phyloP scores from a whole-genome alignment of 2,888 invertebrate genomes.

The Theodoxus fluviatilis region DNA sequence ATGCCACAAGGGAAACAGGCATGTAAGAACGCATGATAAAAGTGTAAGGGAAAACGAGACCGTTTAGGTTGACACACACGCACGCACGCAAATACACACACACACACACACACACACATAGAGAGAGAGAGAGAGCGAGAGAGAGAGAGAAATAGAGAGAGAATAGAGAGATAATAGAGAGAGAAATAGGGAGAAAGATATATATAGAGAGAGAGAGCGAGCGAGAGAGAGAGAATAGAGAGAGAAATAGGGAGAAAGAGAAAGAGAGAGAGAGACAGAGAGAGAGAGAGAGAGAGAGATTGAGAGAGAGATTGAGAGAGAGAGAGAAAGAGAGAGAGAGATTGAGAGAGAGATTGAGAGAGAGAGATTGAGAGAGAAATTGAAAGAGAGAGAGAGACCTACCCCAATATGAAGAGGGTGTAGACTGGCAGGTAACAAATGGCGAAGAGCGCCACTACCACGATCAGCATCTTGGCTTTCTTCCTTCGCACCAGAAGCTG shows the following conservation, averaged over 20 bases:
- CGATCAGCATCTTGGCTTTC: conserved; percentile 94
- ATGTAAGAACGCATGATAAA: too few relatives aligned
- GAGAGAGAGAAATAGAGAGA: not conserved
- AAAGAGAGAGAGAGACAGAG: not conserved
- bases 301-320: not conserved
- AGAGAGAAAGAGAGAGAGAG: not conserved
- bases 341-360: not conserved
- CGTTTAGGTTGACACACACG: too few relatives aligned
- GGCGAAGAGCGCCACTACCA: conserved; percentile 89
- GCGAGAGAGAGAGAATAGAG: not conserved
- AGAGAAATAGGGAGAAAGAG: not conserved
- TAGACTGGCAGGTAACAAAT: conserved; percentile 91
- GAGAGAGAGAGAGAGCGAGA: conserved; percentile 13
- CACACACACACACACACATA: not conserved
- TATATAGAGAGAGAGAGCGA: not conserved
- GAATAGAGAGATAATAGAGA: not conserved
- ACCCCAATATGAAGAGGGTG: conserved; percentile 76
- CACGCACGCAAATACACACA: not conserved
- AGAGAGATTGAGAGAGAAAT: not conserved
- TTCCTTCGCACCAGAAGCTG: conserved; percentile 70
- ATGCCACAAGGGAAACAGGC: too few relatives aligned
- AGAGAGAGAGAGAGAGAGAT: not conserved
- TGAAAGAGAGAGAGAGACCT: conserved; percentile 21
- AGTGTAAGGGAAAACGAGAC: too few relatives aligned
- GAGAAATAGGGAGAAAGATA: not conserved